Evolutionary conservation across 2,113 vertebrate species (phyloP), one percentile per base, ranked within the genome.

Genomic region (Ctenomys sociabilis): DNA sequence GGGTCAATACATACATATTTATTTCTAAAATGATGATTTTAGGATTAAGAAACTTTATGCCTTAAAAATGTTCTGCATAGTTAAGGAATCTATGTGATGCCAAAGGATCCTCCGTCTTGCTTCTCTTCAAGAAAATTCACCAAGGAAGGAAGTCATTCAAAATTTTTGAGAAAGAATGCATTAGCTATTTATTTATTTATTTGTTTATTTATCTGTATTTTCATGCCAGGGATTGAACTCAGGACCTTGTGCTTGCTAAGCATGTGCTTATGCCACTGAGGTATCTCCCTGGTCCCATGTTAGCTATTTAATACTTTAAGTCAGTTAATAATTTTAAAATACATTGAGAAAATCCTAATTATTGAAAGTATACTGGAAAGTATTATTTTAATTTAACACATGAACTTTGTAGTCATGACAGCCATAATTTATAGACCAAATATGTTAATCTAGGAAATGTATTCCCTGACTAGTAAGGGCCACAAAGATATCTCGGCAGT

Each of bases 21-120:
- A 43, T 93, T 30, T 90, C 28, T 72, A 24, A 22, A 43, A 82
- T 85, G 37, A 85, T 72, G 93, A 11, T 68, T 94, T 90, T 81
- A 70, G 63, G 68, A 73, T 83, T 82, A 85, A 52, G 24, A 92
- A 63, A 54, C 90, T 28, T 84, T 78, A 0, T 73, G 8, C 1
- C 45, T 91, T 61, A 49, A 80, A 94, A 78, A 57, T 35, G 35
- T n/a, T 78, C 63, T 57, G 2, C 16, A 40, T 49, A 68, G 14
- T 94, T 45, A 70, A 88, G 35, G 8, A 12, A 45, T 5, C 40
- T 89, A 19, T 80, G 72, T 54, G 5, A 59, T 91, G 80, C 37
- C 54, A 85, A 82, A 61, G 1, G 2, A 2, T 75, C 32, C 17
- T 72, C 17, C 70, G 24, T 80, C 54, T 82, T 93, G 24, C 28